Evolutionary conservation across 1,140 invertebrate genomes (phyloP), one percentile per base, ranked within the genome.

Genomic region (Araneus ventricosus): DNA sequence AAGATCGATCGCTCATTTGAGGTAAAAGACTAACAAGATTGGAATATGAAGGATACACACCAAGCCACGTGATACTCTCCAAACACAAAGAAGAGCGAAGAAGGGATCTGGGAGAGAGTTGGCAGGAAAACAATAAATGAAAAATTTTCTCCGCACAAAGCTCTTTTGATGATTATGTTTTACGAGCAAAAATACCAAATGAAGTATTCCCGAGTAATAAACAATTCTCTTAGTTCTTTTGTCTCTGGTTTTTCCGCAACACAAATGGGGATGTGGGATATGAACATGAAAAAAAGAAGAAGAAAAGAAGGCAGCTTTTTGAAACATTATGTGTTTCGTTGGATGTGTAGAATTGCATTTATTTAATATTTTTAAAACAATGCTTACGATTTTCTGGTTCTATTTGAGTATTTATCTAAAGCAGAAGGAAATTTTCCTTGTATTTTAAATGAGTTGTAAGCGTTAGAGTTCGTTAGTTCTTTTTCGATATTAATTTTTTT

Each of bases 1-100:
- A 17, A 82, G 41, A 82, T 82, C 80, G 39, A 82, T 82, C n/a
- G 8, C 6, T 82, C 80, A 52, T 82, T 52, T 27, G 41, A 52
- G 80, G 80, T 82, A 45, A 52, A 82, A 52, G 80, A 82, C 80
- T 82, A 82, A 82, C 80, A 82, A 82, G 80, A 82, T 82, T 82
- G 80, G 80, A 82, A 45, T 82, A 82, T 45, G 80, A 82, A 30
- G 39, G 2, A 82, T 82, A 41, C 39, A 75, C 30, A 52, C 37
- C 22, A 8, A 82, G 80, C 45, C 80, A 82, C 80, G 80, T 82
- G 80, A 82, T 45, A 22, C 10, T 8, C 39, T 39, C 17, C 6
- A n/a, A 41, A 41, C 39, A 45, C 80, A 82, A 82, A 82, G 80
- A 82, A 82, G 30, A 75, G 8, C 41, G 30, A 82, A 82, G 79